Percentiles rank a stretch among this genome's conserved stretches.
phyloP scores from a whole-genome alignment of 2,113 vertebrate genomes.

The Chamaea fasciata region DNA sequence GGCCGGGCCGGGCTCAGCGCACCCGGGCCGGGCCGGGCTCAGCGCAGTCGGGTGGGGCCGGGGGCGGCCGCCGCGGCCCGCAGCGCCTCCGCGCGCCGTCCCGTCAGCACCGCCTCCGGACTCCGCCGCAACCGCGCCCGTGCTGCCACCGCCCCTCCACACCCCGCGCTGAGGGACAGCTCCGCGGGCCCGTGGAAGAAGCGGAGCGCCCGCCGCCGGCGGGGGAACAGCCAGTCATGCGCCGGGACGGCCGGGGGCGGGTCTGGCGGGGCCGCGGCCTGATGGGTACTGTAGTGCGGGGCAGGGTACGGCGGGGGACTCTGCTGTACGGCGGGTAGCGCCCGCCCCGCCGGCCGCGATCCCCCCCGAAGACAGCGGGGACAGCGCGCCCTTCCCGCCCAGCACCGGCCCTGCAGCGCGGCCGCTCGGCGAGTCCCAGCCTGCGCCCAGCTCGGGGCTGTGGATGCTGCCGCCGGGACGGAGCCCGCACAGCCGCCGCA shows the following conservation, averaged over 20 bases:
- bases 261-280: background rate
- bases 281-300: conserved; percentile 31
- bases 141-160: background rate
- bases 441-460: background rate
- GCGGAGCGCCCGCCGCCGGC: background rate
- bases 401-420: background rate
- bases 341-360: background rate
- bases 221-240: background rate
- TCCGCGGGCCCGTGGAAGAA: background rate
- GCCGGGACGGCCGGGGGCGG: background rate
- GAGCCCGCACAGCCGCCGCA: background rate
- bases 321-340: background rate
- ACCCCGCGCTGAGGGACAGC: conserved; percentile 3
- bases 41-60: background rate
- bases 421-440: background rate
- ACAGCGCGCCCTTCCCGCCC: background rate
- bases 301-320: no score
- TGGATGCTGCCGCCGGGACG: background rate
- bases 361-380: background rate
- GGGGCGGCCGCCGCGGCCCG: background rate
- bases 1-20: no score
- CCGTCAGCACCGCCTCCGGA: conserved; percentile 37
- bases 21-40: background rate
- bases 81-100: conserved; percentile 59
- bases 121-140: conserved; percentile 34